Evolutionary conservation across 2,888 invertebrate genomes (phyloP).

Genomic region (Agrenia bidenticulata): DNA sequence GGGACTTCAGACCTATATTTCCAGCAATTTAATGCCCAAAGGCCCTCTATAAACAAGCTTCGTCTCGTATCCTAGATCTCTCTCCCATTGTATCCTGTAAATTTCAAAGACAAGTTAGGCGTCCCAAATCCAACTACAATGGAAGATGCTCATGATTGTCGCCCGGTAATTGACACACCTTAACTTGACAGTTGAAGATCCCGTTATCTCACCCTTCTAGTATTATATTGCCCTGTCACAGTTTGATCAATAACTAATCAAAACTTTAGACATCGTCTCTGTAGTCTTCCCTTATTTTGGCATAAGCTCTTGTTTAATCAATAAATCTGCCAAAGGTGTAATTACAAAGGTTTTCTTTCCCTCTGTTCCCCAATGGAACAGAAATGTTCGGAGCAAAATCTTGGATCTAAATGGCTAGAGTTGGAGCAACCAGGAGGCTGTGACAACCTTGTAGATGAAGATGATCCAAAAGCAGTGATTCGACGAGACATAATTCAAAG

Average conservation of each 20-base stretch:
- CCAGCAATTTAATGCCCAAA: no score
- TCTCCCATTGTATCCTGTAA: no score
- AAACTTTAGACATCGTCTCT: not conserved
- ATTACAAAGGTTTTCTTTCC: no score
- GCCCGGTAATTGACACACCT: slow-evolving; percentile 4
- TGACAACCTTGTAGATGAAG: not conserved
- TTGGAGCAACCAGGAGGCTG: slow-evolving; percentile 8
- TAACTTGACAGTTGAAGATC: not conserved
- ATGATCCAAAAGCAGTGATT: slow-evolving; percentile 20
- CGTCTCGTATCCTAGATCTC: no score
- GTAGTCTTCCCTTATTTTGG: no score
- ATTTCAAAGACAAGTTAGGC: not conserved
- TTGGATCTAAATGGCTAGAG: no score
- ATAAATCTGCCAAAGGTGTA: no score
- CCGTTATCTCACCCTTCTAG: not conserved
- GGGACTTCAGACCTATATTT: no score
- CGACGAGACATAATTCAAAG: slow-evolving; percentile 27
- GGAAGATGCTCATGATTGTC: not conserved
- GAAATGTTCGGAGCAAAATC: no score
- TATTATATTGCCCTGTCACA: not conserved
- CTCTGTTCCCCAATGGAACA: no score
- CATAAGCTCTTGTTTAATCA: no score
- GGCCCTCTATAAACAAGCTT: no score
- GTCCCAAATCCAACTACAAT: not conserved
- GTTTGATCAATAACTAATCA: slow-evolving; percentile 5